Evolutionary conservation across 1,140 invertebrate species (phyloP).

Genomic region (Meteorus sp.): DNA sequence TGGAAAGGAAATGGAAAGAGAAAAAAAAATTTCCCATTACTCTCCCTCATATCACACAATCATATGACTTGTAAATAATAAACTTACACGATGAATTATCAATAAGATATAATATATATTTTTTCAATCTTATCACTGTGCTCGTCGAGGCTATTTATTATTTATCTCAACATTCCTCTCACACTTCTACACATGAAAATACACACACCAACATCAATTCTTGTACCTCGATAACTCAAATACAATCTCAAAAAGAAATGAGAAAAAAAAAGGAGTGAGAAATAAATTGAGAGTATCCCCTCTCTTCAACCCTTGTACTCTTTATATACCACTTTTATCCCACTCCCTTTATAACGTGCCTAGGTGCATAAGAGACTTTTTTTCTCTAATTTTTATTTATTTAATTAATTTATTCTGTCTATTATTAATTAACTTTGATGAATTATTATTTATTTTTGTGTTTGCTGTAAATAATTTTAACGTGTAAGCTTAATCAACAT

Average conservation of each 20-base stretch:
- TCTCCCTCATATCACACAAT: neutral
- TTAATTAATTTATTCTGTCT: neutral
- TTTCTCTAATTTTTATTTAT: neutral
- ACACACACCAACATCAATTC: too few relatives aligned
- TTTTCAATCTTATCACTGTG: constrained; percentile 12
- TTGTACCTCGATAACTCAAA: too few relatives aligned
- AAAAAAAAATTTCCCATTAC: too few relatives aligned
- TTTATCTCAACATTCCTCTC: neutral
- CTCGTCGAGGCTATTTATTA: constrained; percentile 5
- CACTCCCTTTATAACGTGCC: neutral
- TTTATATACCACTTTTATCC: too few relatives aligned
- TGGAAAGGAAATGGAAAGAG: too few relatives aligned
- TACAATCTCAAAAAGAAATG: too few relatives aligned
- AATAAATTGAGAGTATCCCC: too few relatives aligned
- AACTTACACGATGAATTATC: constrained; percentile 5
- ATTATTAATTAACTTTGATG: neutral
- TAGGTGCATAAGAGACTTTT: neutral
- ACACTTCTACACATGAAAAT: too few relatives aligned
- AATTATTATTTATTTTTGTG: too few relatives aligned
- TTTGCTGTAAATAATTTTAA: neutral
- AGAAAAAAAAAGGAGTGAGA: too few relatives aligned
- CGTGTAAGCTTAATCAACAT: neutral
- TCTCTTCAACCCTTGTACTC: too few relatives aligned
- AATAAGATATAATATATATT: constrained; percentile 15
- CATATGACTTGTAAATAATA: constrained; percentile 13